A percentile compares a stretch with the other conserved stretches of the same genome.
These are phyloP conservation scores for Saturnia japonica DNA, from an alignment of 2,888 invertebrate species.

Conservation along the genomic window DNA sequence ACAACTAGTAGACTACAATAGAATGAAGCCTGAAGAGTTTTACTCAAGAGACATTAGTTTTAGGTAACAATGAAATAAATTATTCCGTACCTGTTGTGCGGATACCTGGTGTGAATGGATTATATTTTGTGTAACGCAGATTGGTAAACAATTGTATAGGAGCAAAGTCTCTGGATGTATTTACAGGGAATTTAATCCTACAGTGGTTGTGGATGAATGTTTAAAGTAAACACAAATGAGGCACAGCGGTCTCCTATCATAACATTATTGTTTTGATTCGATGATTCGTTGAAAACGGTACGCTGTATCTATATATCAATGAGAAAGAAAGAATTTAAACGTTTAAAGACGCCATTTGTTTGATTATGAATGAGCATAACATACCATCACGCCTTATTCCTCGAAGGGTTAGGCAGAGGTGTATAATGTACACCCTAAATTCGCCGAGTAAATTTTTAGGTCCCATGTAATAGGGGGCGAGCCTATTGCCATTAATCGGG, in stretches of 20 bases:
- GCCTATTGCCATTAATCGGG: too few species aligned
- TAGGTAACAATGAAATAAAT: not conserved
- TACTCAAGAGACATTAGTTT: not conserved
- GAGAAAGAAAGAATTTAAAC: constrained; percentile 13
- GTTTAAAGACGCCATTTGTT: not conserved
- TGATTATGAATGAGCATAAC: not conserved
- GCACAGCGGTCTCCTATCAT: constrained; percentile 65
- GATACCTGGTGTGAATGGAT: constrained; percentile 33
- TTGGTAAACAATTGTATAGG: constrained; percentile 50
- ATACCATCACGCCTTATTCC: too few species aligned
- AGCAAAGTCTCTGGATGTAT: constrained; percentile 50
- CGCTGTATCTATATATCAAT: constrained; percentile 8
- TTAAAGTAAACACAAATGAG: constrained; percentile 69
- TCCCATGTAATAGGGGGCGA: too few species aligned
- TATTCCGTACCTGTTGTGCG: constrained; percentile 1
- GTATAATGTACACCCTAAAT: too few species aligned
- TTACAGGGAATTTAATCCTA: constrained; percentile 66
- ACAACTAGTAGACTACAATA: not conserved
- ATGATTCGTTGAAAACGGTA: constrained; percentile 42
- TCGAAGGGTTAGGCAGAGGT: too few species aligned
- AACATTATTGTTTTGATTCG: constrained; percentile 75
- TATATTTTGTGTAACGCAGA: constrained; percentile 44
- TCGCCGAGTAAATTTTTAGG: too few species aligned
- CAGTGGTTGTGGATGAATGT: constrained; percentile 58
- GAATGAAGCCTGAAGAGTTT: not conserved